A percentile compares a stretch with the other conserved stretches of the same genome.
Conservation (phyloP, 2,888 invertebrate species). For the Margaritifera margaritifera region DNA sequence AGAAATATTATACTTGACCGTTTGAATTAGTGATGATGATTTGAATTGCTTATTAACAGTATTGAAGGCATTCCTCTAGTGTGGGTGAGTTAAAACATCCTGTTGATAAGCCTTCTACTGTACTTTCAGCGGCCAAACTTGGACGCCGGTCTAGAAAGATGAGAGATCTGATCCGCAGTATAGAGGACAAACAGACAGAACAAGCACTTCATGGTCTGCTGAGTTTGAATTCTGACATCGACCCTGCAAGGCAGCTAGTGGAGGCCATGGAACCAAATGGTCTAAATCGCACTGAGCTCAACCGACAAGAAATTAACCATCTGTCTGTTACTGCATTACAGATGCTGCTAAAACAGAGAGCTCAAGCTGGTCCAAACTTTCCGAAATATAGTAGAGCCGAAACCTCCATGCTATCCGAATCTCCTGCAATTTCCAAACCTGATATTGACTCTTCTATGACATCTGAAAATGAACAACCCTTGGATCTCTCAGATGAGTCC, state of each 20-base stretch:
- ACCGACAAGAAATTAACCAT: slow-evolving; percentile 46
- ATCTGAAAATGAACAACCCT: slow-evolving; percentile 31
- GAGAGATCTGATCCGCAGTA: slow-evolving; percentile 71
- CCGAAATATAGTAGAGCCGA: slow-evolving; percentile 27
- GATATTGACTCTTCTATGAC: slow-evolving; percentile 13
- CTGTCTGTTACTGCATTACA: slow-evolving; percentile 63
- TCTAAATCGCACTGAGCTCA: slow-evolving; percentile 21
- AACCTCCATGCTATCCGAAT: slow-evolving; percentile 25
- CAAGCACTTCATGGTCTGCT: slow-evolving; percentile 72
- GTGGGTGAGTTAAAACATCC: background rate
- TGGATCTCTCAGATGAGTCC: slow-evolving; percentile 42
- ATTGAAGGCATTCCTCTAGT: slow-evolving; percentile 2
- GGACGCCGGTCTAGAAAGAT: slow-evolving; percentile 71
- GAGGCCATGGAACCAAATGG: slow-evolving; percentile 30
- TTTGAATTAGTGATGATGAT: background rate
- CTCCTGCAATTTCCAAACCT: slow-evolving; percentile 19
- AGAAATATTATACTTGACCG: too few species aligned
- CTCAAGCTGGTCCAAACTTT: slow-evolving; percentile 42
- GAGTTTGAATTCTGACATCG: slow-evolving; percentile 65
- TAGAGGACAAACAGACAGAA: slow-evolving; percentile 72
- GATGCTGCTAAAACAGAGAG: slow-evolving; percentile 57
- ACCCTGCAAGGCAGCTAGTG: slow-evolving; percentile 22
- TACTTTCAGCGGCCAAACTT: slow-evolving; percentile 68
- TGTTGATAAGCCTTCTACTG: background rate
- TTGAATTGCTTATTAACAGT: background rate